These are phyloP conservation scores for Microcaecilia unicolor DNA, from an alignment of 2,797 vertebrate species.

Conservation along the genomic window DNA sequence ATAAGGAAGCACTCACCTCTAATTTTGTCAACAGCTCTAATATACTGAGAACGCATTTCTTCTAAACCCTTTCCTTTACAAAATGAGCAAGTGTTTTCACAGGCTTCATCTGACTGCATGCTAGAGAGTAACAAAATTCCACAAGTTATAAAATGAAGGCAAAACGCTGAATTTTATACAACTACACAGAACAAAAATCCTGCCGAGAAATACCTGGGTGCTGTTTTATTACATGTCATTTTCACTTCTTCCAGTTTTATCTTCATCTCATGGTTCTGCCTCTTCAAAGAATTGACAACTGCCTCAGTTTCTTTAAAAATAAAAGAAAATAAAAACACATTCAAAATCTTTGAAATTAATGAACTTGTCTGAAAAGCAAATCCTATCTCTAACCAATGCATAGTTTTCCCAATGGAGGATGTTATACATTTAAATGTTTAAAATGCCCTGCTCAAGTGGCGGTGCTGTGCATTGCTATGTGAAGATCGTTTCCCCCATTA, in stretches of 20 bases:
- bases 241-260: conserved; percentile 55
- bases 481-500: too few relatives aligned
- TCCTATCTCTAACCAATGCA: too few relatives aligned
- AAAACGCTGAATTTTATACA: neutral
- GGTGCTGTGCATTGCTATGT: too few relatives aligned
- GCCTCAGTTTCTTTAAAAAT: too few relatives aligned
- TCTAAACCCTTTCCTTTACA: conserved; percentile 65
- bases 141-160: neutral
- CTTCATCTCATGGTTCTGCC: conserved; percentile 54
- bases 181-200: neutral
- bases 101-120: conserved; percentile 27
- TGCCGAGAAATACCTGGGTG: conserved; percentile 33
- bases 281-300: conserved; percentile 24
- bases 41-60: conserved; percentile 85
- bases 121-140: conserved; percentile 34
- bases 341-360: too few relatives aligned
- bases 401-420: too few relatives aligned
- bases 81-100: conserved; percentile 31
- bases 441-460: too few relatives aligned
- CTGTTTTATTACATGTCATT: conserved; percentile 19
- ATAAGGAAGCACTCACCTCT: conserved; percentile 75
- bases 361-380: too few relatives aligned
- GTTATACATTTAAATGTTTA: too few relatives aligned
- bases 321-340: too few relatives aligned
- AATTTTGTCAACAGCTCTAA: conserved; percentile 82